Evolutionary conservation across 2,888 invertebrate species (phyloP).

Genomic region (Raillietiella orientalis): DNA sequence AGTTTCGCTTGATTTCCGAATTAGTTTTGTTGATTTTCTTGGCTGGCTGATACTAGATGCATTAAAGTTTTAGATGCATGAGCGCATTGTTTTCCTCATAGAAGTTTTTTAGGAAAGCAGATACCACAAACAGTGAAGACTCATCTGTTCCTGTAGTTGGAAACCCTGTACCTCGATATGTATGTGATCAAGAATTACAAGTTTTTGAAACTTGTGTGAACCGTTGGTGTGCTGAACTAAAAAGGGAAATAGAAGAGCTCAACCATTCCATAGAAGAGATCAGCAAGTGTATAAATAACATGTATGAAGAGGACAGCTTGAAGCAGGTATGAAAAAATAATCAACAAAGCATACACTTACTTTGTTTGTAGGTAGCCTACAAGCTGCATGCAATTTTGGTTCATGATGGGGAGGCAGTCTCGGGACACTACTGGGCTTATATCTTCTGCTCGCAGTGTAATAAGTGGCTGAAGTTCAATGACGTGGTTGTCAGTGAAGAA

Average conservation of each 20-base stretch:
- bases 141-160: too few species aligned
- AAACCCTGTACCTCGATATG: too few species aligned
- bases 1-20: too few species aligned
- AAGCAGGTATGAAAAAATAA: constrained; percentile 9
- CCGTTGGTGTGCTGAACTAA: background rate
- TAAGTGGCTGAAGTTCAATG: constrained; percentile 16
- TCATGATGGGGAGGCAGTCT: constrained; percentile 16
- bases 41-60: too few species aligned
- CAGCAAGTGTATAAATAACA: constrained; percentile 11
- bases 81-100: too few species aligned
- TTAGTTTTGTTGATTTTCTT: too few species aligned
- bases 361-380: constrained; percentile 11
- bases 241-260: constrained; percentile 9
- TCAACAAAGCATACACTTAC: background rate
- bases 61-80: too few species aligned
- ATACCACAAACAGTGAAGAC: too few species aligned
- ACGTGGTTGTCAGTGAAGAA: constrained; percentile 14
- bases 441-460: constrained; percentile 11
- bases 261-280: constrained; percentile 11
- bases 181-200: background rate
- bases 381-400: constrained; percentile 16
- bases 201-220: constrained; percentile 4
- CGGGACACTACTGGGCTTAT: constrained; percentile 18
- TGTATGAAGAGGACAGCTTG: constrained; percentile 12
- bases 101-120: too few species aligned